Conservation (phyloP, 2,888 invertebrate genomes). For the Cheilosia scutellata region DNA sequence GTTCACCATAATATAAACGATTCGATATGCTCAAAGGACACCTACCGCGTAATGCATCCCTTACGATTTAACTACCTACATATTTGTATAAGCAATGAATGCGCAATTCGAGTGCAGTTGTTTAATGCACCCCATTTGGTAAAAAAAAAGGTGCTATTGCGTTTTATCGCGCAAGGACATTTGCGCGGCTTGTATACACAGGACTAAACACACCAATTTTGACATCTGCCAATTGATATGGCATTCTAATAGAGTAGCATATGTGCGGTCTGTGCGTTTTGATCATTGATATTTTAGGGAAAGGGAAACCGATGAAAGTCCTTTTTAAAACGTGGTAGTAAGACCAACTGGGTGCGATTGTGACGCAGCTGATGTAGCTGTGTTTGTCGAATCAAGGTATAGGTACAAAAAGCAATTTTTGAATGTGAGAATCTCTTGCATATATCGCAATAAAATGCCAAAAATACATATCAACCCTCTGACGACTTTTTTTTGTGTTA, state of each 20-base stretch:
- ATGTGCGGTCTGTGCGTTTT: slow-evolving; percentile 49
- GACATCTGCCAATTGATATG: slow-evolving; percentile 69
- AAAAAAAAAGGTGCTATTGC: slow-evolving; percentile 37
- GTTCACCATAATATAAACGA: slow-evolving; percentile 33
- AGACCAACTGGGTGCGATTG: neutral
- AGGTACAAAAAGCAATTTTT: slow-evolving; percentile 27
- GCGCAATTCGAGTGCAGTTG: slow-evolving; percentile 52
- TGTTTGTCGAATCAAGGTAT: neutral
- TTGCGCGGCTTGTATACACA: slow-evolving; percentile 53
- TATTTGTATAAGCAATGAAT: slow-evolving; percentile 25
- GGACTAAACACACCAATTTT: slow-evolving; percentile 48
- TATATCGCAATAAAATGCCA: slow-evolving; percentile 30
- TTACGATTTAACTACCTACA: neutral
- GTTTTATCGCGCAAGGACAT: slow-evolving; percentile 58
- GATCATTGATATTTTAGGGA: slow-evolving; percentile 21
- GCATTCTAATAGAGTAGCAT: slow-evolving; percentile 56
- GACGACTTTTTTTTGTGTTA: neutral
- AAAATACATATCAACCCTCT: slow-evolving; percentile 16
- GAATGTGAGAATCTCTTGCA: slow-evolving; percentile 3
- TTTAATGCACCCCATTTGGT: slow-evolving; percentile 14
- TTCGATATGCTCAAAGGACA: slow-evolving; percentile 20
- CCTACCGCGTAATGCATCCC: too few species aligned
- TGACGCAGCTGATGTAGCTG: slow-evolving; percentile 63
- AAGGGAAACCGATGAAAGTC: slow-evolving; percentile 56
- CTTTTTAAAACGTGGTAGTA: slow-evolving; percentile 2